Evolutionary conservation across 2,888 invertebrate species (phyloP), one percentile per base, ranked within the genome.

Genomic region (Cheilosia urbana): DNA sequence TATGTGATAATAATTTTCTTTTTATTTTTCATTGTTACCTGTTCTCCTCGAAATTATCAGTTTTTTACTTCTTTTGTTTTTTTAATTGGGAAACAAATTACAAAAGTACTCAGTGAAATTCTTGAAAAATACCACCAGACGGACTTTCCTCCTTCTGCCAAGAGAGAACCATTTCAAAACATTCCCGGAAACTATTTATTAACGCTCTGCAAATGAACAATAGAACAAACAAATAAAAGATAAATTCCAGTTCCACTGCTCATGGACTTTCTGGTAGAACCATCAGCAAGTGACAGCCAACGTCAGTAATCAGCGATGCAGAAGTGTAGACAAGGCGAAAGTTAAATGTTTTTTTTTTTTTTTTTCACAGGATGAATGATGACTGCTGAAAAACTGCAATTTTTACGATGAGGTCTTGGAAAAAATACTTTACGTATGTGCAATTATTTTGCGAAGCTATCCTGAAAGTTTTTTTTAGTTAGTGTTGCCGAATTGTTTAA

Each of bases 1-100:
- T 80, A 60, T 75, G 9, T 19, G 58, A 30, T 17, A 19, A 62
- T 37, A 58, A 30, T 37, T 1, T 4, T 19, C 30, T 47, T 17
- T 51, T 73, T 27, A 27, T 15, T 40, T 51, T 40, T 11, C 1
- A 34, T 37, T 40, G 17, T 63, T 65, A 4, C 24, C 15, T 15
- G 47, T 49, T 57, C 51, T 47, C 11, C 19, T 51, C 21, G 5
- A 42, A 3, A 30, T 9, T 9, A 30, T 30, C 9, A 30, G 6
- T 30, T 30, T 42, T 42, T 24, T 21, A 24, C 13, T 15, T 30
- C 24, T 24, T 37, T n/a, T 11, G 24, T 45, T 55, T 34, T 7
- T 9, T 30, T 55, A 7, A n/a, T 55, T 30, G 15, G n/a, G 4
- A 30, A 30, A 30, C 15, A 55, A 17, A n/a, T 30, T n/a, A n/a